Conservation (phyloP, 2,113 vertebrate species). For the Motacilla tschutschensis region DNA sequence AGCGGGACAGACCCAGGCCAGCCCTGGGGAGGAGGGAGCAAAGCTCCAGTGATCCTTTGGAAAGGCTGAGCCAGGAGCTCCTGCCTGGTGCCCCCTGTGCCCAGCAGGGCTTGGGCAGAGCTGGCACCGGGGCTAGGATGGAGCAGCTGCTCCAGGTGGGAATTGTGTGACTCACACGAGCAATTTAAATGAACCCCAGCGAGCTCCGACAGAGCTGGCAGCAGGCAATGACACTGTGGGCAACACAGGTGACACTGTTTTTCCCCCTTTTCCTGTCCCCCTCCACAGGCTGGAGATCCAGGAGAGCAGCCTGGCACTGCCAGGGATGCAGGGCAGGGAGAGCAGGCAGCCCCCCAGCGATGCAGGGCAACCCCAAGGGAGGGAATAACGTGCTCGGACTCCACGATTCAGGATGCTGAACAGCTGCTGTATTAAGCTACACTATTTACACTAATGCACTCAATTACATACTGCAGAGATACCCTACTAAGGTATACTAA, state of each 20-base stretch:
- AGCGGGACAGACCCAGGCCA: not conserved
- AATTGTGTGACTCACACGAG: not conserved
- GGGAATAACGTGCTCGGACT: too few relatives aligned
- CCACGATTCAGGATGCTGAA: too few relatives aligned
- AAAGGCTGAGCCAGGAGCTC: not conserved
- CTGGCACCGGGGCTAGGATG: not conserved
- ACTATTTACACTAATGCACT: too few relatives aligned
- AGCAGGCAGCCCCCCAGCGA: not conserved
- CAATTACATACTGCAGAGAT: too few relatives aligned
- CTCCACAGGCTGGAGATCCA: not conserved
- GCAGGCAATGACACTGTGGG: not conserved
- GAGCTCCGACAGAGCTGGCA: not conserved
- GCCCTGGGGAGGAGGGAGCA: too few relatives aligned
- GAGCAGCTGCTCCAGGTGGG: not conserved
- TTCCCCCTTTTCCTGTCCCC: not conserved
- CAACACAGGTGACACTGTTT: accelerated
- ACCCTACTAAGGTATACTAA: too few relatives aligned
- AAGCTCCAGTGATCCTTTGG: accelerated
- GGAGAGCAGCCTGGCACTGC: not conserved
- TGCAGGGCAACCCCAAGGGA: too few relatives aligned
- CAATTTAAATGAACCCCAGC: accelerated
- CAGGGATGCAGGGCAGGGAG: not conserved
- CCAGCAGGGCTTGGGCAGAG: not conserved
- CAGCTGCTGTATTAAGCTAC: too few relatives aligned
- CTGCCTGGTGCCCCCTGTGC: not conserved